Conservation (phyloP, 1,140 invertebrate species). For the Drosophila willistoni region DNA sequence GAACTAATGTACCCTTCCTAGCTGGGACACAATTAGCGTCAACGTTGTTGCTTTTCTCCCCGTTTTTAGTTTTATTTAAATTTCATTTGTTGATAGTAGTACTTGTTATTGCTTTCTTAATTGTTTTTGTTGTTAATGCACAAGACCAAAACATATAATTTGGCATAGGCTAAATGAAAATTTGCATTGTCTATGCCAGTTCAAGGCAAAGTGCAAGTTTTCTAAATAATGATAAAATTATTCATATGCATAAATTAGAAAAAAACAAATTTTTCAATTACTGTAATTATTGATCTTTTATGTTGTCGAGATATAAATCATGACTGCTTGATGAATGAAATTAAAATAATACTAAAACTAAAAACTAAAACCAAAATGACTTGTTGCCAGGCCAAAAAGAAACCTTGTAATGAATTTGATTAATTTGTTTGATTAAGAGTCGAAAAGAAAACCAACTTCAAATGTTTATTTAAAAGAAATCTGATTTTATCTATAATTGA, state of each 20-base stretch:
- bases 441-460: not conserved
- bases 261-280: conserved; percentile 5
- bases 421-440: conserved; percentile 5
- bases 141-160: not conserved
- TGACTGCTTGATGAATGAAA: not conserved
- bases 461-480: not conserved
- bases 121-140: not conserved
- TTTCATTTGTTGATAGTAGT: not conserved
- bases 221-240: not conserved
- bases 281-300: not conserved
- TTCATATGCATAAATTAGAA: conserved; percentile 9
- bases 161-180: conserved; percentile 3
- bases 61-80: not conserved
- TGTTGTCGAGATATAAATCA: not conserved
- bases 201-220: conserved; percentile 5
- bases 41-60: not conserved
- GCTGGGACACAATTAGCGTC: not conserved
- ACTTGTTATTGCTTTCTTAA: not conserved
- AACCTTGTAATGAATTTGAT: conserved; percentile 7
- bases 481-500: conserved; percentile 1
- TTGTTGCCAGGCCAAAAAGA: not conserved
- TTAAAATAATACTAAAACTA: not conserved
- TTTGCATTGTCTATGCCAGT: conserved; percentile 1
- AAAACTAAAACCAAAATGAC: not conserved
- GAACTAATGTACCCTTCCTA: not conserved